Conservation (phyloP, 2,888 invertebrate genomes). For the Zeuzera pyrina region DNA sequence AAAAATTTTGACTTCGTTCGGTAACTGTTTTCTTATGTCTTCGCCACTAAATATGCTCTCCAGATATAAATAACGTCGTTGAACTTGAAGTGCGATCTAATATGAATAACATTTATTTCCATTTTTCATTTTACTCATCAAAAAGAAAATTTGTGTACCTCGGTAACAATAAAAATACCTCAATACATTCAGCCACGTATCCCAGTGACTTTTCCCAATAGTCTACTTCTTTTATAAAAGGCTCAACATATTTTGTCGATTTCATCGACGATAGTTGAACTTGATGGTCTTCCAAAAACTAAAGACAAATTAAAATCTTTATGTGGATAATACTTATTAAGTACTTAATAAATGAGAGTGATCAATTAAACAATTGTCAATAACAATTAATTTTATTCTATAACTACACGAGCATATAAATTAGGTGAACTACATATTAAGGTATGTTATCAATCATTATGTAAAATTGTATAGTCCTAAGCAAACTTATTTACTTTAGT, state of each 20-base stretch:
- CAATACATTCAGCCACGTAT: conserved; percentile 86
- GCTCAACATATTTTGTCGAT: conserved; percentile 88
- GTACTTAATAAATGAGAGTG: too few relatives aligned
- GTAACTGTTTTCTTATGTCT: conserved; percentile 89
- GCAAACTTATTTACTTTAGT: neutral
- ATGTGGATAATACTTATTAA: conserved; percentile 3
- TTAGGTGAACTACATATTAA: too few relatives aligned
- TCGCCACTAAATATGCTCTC: conserved; percentile 92
- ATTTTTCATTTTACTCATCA: neutral
- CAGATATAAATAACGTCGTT: conserved; percentile 88
- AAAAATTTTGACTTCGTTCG: conserved; percentile 82
- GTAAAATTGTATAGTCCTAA: too few relatives aligned
- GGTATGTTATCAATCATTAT: too few relatives aligned
- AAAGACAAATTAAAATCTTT: conserved; percentile 5
- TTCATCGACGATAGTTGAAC: conserved; percentile 90
- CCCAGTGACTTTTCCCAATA: conserved; percentile 90
- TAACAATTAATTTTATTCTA: too few relatives aligned
- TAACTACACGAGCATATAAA: too few relatives aligned
- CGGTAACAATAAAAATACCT: conserved; percentile 53
- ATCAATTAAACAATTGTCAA: too few relatives aligned
- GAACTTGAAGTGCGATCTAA: conserved; percentile 81
- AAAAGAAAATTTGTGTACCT: neutral
- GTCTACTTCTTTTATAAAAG: conserved; percentile 87
- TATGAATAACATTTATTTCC: too few relatives aligned
- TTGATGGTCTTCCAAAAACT: conserved; percentile 87